Conservation (phyloP, 2,113 vertebrate species). For the Microcebus jonahi region DNA sequence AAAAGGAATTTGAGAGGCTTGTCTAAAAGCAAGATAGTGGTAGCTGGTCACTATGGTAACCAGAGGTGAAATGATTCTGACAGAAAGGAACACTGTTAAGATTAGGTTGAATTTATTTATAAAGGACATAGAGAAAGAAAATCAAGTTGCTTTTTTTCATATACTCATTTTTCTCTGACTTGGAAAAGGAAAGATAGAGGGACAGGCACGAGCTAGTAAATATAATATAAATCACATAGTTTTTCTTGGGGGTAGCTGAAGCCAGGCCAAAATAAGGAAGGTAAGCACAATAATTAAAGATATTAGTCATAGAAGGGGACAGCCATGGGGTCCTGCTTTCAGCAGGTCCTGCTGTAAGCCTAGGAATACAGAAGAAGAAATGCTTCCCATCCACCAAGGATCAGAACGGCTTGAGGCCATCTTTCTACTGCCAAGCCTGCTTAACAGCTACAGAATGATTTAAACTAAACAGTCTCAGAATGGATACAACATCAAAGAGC, state of each 20-base stretch:
- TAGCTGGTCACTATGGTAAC: slow-evolving; percentile 50
- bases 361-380: background rate
- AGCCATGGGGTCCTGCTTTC: background rate
- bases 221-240: background rate
- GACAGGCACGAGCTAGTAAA: background rate
- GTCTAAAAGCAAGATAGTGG: slow-evolving; percentile 12
- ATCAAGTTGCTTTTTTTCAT: background rate
- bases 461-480: background rate
- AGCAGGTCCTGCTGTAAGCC: background rate
- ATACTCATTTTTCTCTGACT: slow-evolving; percentile 14
- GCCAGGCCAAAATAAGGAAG: background rate
- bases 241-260: slow-evolving; percentile 1
- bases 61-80: slow-evolving; percentile 7
- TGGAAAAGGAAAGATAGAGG: background rate
- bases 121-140: background rate
- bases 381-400: background rate
- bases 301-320: background rate
- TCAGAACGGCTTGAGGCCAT: background rate
- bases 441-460: background rate
- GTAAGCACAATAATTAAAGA: background rate
- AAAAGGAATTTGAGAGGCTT: background rate
- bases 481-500: background rate
- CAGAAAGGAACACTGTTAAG: background rate
- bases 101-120: background rate
- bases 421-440: background rate